Conservation (phyloP, 2,113 vertebrate genomes). For the Bothrops jararaca region DNA sequence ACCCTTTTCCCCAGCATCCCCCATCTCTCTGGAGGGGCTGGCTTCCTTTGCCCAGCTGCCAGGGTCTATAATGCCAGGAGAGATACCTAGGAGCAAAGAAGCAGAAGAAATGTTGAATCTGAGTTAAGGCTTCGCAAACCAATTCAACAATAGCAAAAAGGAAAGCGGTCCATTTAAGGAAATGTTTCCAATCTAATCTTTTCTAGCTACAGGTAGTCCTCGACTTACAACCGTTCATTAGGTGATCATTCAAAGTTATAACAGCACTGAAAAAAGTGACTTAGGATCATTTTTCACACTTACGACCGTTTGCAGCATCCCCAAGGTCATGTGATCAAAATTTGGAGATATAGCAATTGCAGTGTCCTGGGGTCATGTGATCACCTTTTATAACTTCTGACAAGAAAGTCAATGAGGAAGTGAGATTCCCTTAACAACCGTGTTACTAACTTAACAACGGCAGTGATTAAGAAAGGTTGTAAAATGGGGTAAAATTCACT, state of each 20-base stretch:
- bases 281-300: background rate
- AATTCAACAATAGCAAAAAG: background rate
- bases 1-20: slow-evolving; percentile 33
- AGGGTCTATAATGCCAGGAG: slow-evolving; percentile 35
- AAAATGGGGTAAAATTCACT: no score
- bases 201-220: background rate
- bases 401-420: background rate
- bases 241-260: background rate
- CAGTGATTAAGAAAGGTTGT: no score
- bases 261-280: background rate
- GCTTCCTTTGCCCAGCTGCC: background rate
- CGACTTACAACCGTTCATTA: background rate
- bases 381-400: background rate
- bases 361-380: background rate
- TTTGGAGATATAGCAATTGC: background rate
- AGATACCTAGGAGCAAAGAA: slow-evolving; percentile 8
- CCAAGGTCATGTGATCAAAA: background rate
- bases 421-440: background rate
- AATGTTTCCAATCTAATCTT: background rate
- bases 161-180: background rate
- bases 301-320: background rate
- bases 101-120: background rate
- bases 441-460: no score
- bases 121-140: background rate
- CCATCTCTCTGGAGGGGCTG: background rate